phyloP scores from a whole-genome alignment of 2,888 invertebrate species.

The Callyntrura sp. region DNA sequence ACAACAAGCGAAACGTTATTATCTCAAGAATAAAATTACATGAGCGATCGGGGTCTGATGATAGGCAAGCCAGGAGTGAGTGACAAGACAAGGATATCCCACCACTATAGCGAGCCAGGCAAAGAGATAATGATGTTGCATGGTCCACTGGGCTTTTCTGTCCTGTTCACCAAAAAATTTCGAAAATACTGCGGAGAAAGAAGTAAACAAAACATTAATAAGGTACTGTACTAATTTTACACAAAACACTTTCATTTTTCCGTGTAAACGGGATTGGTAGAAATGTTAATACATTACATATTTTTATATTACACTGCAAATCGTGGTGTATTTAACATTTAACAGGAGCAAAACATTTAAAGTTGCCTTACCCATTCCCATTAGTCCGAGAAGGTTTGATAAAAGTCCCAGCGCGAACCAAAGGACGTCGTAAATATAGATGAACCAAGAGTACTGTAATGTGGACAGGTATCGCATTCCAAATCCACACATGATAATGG shows the following conservation, averaged over 20 bases:
- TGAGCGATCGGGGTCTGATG: slow-evolving; percentile 70
- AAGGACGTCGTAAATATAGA: slow-evolving; percentile 67
- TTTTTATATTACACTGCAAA: too few species aligned
- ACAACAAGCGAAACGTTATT: slow-evolving; percentile 9
- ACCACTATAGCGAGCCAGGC: slow-evolving; percentile 76
- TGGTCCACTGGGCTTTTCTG: slow-evolving; percentile 58
- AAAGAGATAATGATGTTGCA: slow-evolving; percentile 75
- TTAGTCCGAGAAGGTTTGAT: slow-evolving; percentile 45
- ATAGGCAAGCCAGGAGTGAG: slow-evolving; percentile 76
- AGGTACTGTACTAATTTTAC: too few species aligned
- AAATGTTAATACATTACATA: too few species aligned
- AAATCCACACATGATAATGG: slow-evolving; percentile 62
- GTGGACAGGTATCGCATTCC: slow-evolving; percentile 60
- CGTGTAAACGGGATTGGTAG: too few species aligned
- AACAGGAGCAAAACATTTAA: too few species aligned
- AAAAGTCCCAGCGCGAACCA: slow-evolving; percentile 66
- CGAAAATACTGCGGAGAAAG: slow-evolving; percentile 31
- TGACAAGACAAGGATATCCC: slow-evolving; percentile 77
- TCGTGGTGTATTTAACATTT: too few species aligned
- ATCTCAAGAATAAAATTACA: slow-evolving; percentile 65
- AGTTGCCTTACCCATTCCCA: slow-evolving; percentile 64
- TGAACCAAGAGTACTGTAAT: slow-evolving; percentile 69
- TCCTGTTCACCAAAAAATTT: slow-evolving; percentile 60
- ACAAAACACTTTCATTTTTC: background rate
- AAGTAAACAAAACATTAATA: too few species aligned